These are phyloP conservation scores for Poecilia velifera DNA, from an alignment of 2,797 vertebrate genomes.

Conservation along the genomic window DNA sequence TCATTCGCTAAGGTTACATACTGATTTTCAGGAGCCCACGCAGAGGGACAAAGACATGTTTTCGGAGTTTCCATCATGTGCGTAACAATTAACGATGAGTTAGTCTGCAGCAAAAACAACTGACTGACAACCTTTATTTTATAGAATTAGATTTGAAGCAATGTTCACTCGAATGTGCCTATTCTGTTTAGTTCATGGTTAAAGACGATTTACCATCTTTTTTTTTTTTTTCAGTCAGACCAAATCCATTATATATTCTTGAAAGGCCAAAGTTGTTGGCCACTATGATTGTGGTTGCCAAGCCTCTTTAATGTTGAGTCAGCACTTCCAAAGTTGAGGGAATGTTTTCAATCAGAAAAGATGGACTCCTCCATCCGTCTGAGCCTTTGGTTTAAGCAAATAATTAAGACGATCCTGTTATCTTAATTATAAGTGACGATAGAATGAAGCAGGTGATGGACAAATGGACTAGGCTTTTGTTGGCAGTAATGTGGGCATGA, in stretches of 20 bases:
- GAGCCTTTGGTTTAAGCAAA: not conserved
- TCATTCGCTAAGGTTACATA: slow-evolving; percentile 38
- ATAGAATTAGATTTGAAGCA: not conserved
- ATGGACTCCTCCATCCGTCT: not conserved
- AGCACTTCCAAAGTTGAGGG: not conserved
- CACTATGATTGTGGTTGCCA: not conserved
- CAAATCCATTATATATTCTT: not conserved
- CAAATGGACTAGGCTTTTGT: too few species aligned
- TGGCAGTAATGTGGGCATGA: too few species aligned
- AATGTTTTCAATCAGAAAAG: not conserved
- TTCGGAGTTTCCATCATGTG: slow-evolving; percentile 35
- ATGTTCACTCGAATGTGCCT: not conserved
- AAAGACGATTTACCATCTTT: not conserved
- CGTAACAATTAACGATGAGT: slow-evolving; percentile 7
- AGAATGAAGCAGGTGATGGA: too few species aligned
- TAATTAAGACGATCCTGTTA: too few species aligned
- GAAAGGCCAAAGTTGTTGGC: not conserved
- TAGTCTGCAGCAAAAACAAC: not conserved
- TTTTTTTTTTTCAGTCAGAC: not conserved
- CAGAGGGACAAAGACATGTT: slow-evolving; percentile 42
- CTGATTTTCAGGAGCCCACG: slow-evolving; percentile 53
- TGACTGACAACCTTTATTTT: too few species aligned
- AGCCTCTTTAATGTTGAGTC: not conserved
- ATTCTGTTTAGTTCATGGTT: not conserved
- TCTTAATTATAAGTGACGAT: too few species aligned